Base-by-base conservation (phyloP, 2,113 vertebrate genomes). In the Cephalopholis sonnerati region DNA sequence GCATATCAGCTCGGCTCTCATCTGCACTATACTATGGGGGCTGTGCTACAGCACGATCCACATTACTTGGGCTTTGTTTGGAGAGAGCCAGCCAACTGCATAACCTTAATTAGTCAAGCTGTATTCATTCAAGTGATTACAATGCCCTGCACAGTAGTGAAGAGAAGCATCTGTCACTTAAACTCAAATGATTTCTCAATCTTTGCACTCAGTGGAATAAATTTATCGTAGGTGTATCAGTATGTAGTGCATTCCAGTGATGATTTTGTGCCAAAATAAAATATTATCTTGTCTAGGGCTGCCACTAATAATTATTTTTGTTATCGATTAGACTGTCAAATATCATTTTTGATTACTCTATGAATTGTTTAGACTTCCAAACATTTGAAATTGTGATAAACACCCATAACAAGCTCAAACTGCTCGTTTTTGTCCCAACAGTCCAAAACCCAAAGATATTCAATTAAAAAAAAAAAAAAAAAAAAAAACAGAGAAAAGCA, bases 41-140 rank as follows among this genome's bases (percentile, higher is more conserved):
- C 76, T 46, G 58, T 9, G 75, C 74, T 87, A 71, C 77, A 87
- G 55, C 85, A 84, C 68, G 78, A 84, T 86, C 79, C 82, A 73
- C 90, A 81, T 82, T 85, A 72, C 85, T 64, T 51, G 44, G 86
- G 84, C 83, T 90, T 93, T 91, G 91, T 91, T 91, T 93, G 80
- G 91, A 89, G 82, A 87, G 72, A 90, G 82, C 81, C 93, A 92
- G 91, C 88, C 93, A 92, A 90, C 87, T 91, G 91, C 91, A 91
- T 87, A 90, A 94, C 87, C 93, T 91, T 92, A 91, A 94, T 92
- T 92, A 93, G 91, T 91, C 87, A 88, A 94, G 91, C 92, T 92
- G 91, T 92, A 91, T 89, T 92, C 92, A 92, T 90, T 92, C 82
- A 87, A 88, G 91, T 91, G 91, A 91, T 93, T 86, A 91, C 89